phyloP scores from a whole-genome alignment of 2,888 invertebrate species.

The Imbricaverruca yamaguchii region DNA sequence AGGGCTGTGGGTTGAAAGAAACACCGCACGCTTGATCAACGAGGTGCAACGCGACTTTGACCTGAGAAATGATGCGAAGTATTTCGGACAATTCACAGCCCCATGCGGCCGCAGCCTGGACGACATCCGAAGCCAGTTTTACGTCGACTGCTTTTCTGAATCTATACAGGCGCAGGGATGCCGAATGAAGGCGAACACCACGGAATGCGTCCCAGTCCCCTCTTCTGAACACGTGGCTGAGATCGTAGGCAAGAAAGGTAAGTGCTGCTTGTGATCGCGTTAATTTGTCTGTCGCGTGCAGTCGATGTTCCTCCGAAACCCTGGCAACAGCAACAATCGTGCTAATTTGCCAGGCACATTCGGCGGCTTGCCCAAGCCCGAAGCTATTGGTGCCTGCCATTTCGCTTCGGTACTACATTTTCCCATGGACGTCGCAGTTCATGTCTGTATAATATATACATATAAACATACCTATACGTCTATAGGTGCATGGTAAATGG shows the following conservation, averaged over 20 bases:
- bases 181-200: constrained; percentile 64
- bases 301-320: too few species aligned
- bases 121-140: constrained; percentile 12
- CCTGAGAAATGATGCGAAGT: background rate
- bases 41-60: constrained; percentile 8
- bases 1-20: background rate
- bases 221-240: constrained; percentile 99
- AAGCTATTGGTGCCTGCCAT: too few species aligned
- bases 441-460: too few species aligned
- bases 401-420: too few species aligned
- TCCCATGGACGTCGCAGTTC: too few species aligned
- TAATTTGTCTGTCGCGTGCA: too few species aligned
- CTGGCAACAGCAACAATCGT: too few species aligned
- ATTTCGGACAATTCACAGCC: background rate
- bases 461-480: too few species aligned
- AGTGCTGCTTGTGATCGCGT: constrained; percentile 36
- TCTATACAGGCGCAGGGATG: constrained; percentile 1
- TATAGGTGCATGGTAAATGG: too few species aligned
- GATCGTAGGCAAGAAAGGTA: constrained; percentile 99
- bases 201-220: constrained; percentile 98
- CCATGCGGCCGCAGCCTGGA: constrained; percentile 3
- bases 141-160: background rate
- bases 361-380: too few species aligned
- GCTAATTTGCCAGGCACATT: too few species aligned
- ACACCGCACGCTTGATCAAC: background rate